These are phyloP conservation scores for Athene cunicularia DNA, from an alignment of 2,113 vertebrate genomes.

Conservation along the genomic window DNA sequence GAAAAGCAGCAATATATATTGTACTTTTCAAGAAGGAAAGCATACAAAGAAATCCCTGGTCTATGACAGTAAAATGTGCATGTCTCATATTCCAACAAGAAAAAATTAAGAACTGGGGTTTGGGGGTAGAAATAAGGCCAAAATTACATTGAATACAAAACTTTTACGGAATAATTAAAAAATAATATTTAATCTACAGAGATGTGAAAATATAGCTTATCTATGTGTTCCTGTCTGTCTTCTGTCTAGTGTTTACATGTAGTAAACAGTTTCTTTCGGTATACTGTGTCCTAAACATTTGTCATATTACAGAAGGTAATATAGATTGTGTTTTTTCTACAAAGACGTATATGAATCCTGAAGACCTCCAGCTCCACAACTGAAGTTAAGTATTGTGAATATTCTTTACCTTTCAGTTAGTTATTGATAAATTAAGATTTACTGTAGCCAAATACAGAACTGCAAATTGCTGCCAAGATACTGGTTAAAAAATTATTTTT, in stretches of 20 bases:
- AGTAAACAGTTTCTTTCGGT: background rate
- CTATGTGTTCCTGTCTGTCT: background rate
- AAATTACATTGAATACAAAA: background rate
- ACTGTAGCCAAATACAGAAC: background rate
- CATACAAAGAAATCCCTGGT: background rate
- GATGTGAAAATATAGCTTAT: background rate
- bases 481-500: background rate
- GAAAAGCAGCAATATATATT: background rate
- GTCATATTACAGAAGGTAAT: background rate
- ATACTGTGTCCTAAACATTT: background rate
- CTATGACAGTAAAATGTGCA: background rate
- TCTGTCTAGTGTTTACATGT: background rate
- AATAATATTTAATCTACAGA: background rate
- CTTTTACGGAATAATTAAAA: slow-evolving; percentile 17
- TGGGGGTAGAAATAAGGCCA: background rate
- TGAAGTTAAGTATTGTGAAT: background rate
- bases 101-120: background rate
- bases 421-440: background rate
- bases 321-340: background rate
- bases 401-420: background rate
- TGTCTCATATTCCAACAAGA: background rate
- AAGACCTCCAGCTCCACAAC: background rate
- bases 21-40: background rate
- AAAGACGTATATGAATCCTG: background rate
- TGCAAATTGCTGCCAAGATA: background rate